Evolutionary conservation across 1,140 invertebrate species (phyloP), one percentile per base, ranked within the genome.

Genomic region (Aphaenogaster ashmeadi): DNA sequence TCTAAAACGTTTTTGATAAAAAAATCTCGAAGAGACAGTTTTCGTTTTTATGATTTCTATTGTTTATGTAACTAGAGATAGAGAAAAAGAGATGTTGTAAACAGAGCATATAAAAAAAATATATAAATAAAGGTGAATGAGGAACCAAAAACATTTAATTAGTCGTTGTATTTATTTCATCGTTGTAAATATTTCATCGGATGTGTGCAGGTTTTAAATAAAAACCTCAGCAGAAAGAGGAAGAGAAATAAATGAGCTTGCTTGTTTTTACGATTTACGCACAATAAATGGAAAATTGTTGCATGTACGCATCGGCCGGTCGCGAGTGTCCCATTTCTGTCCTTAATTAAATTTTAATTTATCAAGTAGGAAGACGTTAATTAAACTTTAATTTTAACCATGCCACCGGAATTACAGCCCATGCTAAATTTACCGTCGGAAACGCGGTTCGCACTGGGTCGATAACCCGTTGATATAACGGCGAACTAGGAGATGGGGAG

Each of bases 361-460:
- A 91, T 87, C 90, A 88, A 88, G 81, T 85, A 83, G 21, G 77
- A 81, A 87, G 84, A 74, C 89, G 90, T 92, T 92, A 91, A 92
- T 92, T 92, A 92, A 92, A 92, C 86, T 92, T 92, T 91, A 92
- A 92, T 92, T 92, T 90, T 90, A 85, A 85, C 79, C 80, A 71
- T 69, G 69, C 80, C 71, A 66, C 58, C 71, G 71, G 89, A 92
- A 92, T 90, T 89, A 92, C 87, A 86, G 71, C 58, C 58, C 66
- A 78, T 52, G 83, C n/a, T 90, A 87, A 92, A 92, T 92, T 91
- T 91, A 92, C 89, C 78, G 87, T 50, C 47, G 38, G 64, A 69
- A 83, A 83, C 71, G 77, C 60, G 79, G n/a, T 41, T 67, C 75
- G 88, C 83, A 64, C 64, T 60, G 69, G 87, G 38, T 86, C 87